phyloP scores from a whole-genome alignment of 2,888 invertebrate genomes.

The Mythimna vitellina region DNA sequence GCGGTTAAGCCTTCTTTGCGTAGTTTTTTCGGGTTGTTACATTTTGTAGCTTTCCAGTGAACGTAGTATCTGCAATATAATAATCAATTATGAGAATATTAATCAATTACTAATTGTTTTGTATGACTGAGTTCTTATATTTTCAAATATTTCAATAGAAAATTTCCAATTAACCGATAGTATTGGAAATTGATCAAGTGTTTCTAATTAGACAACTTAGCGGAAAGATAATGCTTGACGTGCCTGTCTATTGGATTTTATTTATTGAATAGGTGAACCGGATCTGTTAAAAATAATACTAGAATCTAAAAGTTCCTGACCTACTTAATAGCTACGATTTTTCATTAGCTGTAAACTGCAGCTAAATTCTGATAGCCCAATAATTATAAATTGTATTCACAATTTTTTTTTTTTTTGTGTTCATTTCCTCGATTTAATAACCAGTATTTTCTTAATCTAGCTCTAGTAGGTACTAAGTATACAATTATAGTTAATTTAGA shows the following conservation, averaged over 20 bases:
- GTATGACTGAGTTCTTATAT: background rate
- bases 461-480: background rate
- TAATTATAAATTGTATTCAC: background rate
- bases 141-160: background rate
- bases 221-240: no score
- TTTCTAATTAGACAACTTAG: no score
- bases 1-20: conserved; percentile 85
- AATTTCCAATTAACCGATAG: background rate
- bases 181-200: background rate
- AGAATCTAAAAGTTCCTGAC: no score
- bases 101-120: background rate
- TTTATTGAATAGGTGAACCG: no score
- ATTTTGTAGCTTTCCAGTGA: conserved; percentile 81
- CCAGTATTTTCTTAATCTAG: no score
- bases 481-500: background rate
- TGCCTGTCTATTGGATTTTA: no score
- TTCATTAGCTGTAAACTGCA: background rate
- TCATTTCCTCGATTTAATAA: background rate
- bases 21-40: conserved; percentile 77
- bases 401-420: no score
- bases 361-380: background rate
- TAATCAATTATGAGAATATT: background rate
- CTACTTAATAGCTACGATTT: no score
- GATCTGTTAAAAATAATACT: no score
- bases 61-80: conserved; percentile 79